Base-by-base conservation (phyloP, 2,797 vertebrate species). In the Spinibarbus caldwelli region DNA sequence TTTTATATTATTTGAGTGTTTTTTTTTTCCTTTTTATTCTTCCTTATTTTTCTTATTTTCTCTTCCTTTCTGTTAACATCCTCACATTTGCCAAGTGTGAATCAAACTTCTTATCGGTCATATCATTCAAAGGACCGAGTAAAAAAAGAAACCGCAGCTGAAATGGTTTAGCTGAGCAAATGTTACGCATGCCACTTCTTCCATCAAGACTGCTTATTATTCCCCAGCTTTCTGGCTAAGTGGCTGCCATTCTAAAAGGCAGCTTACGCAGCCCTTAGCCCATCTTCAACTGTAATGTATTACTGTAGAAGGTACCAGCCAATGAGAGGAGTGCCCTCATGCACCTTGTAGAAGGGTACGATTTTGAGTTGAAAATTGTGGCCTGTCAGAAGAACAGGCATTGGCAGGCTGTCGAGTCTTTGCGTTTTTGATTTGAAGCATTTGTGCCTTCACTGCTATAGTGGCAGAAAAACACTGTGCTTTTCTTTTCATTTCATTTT, bases 51-150 rank as follows among this genome's bases (percentile, higher is more conserved):
- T 47, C 21, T 68, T n/a, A 4, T 57, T 57, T 80, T 36, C 47
- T 78, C 26, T 66, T 68, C 36, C n/a, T 78, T 70, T 85, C 38
- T 85, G 83, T 95, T 92, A 95, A 94, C 83, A 79, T 85, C 83
- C 15, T 62, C 41, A 57, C n/a, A 78, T 84, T 84, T 68, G 64
- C n/a, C 75, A 45, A 57, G 47, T 57, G 78, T 64, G 41, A 88
- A 82, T 82, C 26, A 80, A 80, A 47, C 83, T 43, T 23, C 83
- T 73, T 83, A 49, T 83, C 45, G 75, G 84, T 81, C 78, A 88
- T 87, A 87, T 87, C 73, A 87, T 87, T 84, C 82, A 88, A 78
- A 77, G 62, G 73, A 84, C 38, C 62, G 47, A 88, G 81, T 83
- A 47, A 85, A 82, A 80, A 34, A 34, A 34, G 70, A 81, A 85